Conservation (phyloP, 2,113 vertebrate species). For the Misgurnus mizolepis region DNA sequence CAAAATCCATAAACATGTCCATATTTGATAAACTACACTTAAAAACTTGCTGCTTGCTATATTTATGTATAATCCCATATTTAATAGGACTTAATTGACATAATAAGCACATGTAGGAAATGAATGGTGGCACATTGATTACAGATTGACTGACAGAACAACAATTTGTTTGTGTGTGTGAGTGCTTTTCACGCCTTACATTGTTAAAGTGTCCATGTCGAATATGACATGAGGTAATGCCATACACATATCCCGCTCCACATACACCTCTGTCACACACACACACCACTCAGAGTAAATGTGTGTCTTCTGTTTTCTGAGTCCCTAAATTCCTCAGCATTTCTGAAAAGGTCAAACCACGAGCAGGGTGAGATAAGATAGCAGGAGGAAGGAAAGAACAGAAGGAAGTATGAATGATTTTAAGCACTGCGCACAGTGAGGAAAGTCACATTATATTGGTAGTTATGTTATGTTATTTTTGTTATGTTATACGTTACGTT, state of each 20-base stretch:
- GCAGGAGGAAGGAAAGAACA: background rate
- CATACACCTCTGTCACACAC: background rate
- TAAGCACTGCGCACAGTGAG: background rate
- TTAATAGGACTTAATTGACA: conserved; percentile 8
- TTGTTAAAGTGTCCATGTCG: background rate
- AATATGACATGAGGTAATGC: conserved; percentile 17
- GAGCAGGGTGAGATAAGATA: background rate
- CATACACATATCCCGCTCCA: background rate
- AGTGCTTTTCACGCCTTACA: background rate
- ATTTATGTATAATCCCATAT: no score
- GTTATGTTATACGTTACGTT: no score
- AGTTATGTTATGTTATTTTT: no score
- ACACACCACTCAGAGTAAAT: background rate
- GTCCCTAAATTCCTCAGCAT: background rate
- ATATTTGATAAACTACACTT: no score
- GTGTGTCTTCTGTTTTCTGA: background rate
- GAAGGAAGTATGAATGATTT: background rate
- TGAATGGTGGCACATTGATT: conserved; percentile 34
- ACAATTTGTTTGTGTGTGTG: conserved; percentile 1
- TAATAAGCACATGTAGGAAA: conserved; percentile 25
- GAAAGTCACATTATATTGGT: conserved; percentile 2
- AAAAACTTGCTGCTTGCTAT: no score
- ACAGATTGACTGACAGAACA: conserved; percentile 10
- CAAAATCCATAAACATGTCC: no score
- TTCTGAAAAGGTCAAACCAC: conserved; percentile 10